A percentile compares a stretch with the other conserved stretches of the same genome.
phyloP scores from a whole-genome alignment of 1,140 invertebrate species.

The Drosophila fuyamai region DNA sequence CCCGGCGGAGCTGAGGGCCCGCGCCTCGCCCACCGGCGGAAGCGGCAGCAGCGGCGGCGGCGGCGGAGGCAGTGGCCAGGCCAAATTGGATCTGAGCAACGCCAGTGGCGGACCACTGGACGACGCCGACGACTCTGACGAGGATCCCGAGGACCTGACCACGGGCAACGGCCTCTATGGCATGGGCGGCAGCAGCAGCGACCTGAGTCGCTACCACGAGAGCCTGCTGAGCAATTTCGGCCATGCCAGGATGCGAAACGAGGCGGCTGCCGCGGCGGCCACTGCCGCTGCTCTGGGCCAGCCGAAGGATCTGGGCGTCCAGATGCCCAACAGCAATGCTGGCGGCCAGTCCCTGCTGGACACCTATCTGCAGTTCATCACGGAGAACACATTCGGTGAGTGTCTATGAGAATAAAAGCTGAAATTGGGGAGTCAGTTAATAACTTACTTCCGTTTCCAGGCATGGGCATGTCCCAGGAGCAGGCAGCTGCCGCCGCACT shows the following conservation, averaged over 20 bases:
- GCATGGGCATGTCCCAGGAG: conserved; percentile 86
- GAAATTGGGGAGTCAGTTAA: too few species aligned
- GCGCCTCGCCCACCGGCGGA: conserved; percentile 92
- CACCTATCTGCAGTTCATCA: conserved; percentile 93
- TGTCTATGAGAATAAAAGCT: neutral
- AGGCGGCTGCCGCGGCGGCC: conserved; percentile 84
- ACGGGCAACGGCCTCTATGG: conserved; percentile 84
- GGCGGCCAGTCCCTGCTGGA: conserved; percentile 91
- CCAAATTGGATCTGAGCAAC: conserved; percentile 89
- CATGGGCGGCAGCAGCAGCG: conserved; percentile 59
- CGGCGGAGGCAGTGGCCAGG: conserved; percentile 88
- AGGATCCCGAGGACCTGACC: conserved; percentile 93
- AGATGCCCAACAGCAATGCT: conserved; percentile 83
- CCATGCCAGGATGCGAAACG: conserved; percentile 85
- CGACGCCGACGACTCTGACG: conserved; percentile 86
- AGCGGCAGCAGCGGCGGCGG: conserved; percentile 89
- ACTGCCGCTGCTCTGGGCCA: conserved; percentile 80
- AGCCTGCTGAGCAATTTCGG: conserved; percentile 85
- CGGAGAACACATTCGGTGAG: conserved; percentile 90
- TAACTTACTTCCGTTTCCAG: conserved; percentile 26
- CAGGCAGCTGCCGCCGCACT: conserved; percentile 87
- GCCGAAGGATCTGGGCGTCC: conserved; percentile 81
- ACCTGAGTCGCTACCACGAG: conserved; percentile 78
- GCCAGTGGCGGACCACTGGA: conserved; percentile 81
- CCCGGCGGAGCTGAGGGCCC: conserved; percentile 91